phyloP scores from a whole-genome alignment of 2,113 vertebrate genomes.

The Propithecus coquereli region DNA sequence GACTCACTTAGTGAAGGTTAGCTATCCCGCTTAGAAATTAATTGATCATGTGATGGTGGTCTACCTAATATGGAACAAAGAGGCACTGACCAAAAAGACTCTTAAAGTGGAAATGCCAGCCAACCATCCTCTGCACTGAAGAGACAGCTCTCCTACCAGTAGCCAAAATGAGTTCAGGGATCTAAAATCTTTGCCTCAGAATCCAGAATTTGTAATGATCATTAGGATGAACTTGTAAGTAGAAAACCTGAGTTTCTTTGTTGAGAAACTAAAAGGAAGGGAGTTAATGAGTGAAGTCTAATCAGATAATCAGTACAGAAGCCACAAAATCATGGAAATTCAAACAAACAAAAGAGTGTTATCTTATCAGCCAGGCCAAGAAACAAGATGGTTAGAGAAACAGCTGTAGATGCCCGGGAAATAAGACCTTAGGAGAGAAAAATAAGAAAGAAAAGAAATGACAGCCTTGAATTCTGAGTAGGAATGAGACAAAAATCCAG shows the following conservation, averaged over 20 bases:
- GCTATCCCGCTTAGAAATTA: not conserved
- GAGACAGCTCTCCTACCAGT: not conserved
- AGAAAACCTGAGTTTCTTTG: not conserved
- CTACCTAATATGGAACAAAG: not conserved
- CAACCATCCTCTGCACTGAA: too few relatives aligned
- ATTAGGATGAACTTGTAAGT: not conserved
- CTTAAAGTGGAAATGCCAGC: not conserved
- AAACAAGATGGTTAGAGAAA: not conserved
- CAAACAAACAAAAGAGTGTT: not conserved
- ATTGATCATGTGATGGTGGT: not conserved
- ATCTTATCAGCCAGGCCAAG: not conserved
- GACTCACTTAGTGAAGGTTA: not conserved
- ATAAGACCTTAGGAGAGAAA: not conserved
- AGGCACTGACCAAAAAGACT: not conserved
- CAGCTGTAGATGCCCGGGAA: not conserved
- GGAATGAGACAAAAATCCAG: not conserved
- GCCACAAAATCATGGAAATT: not conserved
- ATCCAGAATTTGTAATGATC: not conserved
- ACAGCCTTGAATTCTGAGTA: not conserved
- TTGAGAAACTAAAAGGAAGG: not conserved
- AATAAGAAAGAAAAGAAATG: not conserved
- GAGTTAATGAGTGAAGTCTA: not conserved
- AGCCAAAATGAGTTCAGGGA: not conserved
- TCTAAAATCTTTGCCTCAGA: not conserved
- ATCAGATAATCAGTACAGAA: not conserved